Percentiles rank a stretch among this genome's conserved stretches.
phyloP scores from a whole-genome alignment of 2,113 vertebrate species.

The Globicephala melas region DNA sequence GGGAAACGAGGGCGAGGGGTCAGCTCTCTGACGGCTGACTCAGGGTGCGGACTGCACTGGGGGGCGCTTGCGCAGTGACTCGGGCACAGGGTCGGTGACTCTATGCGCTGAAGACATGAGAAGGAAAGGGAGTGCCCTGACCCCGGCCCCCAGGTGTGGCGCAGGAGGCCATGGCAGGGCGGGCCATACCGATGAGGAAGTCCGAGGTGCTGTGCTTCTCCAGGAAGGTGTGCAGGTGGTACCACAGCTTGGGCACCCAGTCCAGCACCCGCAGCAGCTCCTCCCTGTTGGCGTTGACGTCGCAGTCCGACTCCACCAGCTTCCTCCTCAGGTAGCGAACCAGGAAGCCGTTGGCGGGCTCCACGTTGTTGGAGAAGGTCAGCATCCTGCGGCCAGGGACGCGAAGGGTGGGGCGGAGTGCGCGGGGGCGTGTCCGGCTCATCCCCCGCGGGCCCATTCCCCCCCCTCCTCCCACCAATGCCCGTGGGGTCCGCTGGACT shows the following conservation, averaged over 20 bases:
- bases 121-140: neutral
- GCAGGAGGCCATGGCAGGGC: neutral
- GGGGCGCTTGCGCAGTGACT: neutral
- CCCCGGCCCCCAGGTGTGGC: neutral
- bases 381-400: conserved; percentile 88
- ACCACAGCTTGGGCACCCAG: conserved; percentile 98
- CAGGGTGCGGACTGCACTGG: neutral
- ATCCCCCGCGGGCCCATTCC: neutral
- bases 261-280: conserved; percentile 92
- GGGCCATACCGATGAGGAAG: conserved; percentile 93
- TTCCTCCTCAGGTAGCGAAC: conserved; percentile 94
- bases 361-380: conserved; percentile 97
- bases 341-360: conserved; percentile 95
- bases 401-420: neutral
- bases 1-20: too few species aligned
- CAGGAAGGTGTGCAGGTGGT: conserved; percentile 96
- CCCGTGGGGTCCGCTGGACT: neutral
- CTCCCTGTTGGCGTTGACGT: conserved; percentile 84
- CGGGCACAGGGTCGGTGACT: neutral
- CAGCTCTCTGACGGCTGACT: neutral
- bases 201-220: conserved; percentile 98
- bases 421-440: neutral
- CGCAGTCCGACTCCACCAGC: conserved; percentile 90
- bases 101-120: neutral
- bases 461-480: neutral